phyloP scores from a whole-genome alignment of 2,797 vertebrate species.

The Mico argentatus region DNA sequence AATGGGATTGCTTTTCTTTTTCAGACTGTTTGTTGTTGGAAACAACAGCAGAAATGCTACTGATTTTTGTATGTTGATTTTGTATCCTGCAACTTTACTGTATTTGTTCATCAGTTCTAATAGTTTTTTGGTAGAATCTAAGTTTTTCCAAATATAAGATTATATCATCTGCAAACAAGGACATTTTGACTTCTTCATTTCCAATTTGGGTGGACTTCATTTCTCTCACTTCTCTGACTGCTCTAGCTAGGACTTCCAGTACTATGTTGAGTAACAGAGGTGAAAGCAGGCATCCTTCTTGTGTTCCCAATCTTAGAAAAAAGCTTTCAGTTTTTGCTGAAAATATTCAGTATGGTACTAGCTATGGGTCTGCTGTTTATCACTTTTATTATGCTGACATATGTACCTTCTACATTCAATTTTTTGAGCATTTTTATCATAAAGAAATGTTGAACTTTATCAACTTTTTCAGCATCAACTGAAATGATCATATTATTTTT shows the following conservation, averaged over 20 bases:
- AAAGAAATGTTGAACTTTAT: neutral
- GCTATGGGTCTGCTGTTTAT: neutral
- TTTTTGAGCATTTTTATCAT: neutral
- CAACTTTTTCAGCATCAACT: neutral
- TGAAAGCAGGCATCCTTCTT: neutral
- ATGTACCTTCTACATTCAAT: neutral
- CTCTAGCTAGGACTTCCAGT: neutral
- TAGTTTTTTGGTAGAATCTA: neutral
- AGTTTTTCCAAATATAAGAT: neutral
- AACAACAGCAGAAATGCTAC: neutral
- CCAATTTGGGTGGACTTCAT: neutral
- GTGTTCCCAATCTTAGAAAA: neutral
- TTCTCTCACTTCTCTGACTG: neutral
- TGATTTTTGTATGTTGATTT: neutral
- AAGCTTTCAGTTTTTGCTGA: neutral
- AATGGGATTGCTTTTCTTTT: neutral
- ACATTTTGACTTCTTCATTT: neutral
- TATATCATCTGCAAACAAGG: neutral
- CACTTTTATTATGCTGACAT: neutral
- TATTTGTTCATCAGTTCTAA: neutral
- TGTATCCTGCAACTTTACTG: neutral
- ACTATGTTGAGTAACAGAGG: neutral
- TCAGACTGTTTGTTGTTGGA: neutral
- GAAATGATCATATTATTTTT: neutral
- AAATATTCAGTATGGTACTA: neutral